Evolutionary conservation across 2,797 vertebrate genomes (phyloP), one percentile per base, ranked within the genome.

Genomic region (Xenopus petersii): DNA sequence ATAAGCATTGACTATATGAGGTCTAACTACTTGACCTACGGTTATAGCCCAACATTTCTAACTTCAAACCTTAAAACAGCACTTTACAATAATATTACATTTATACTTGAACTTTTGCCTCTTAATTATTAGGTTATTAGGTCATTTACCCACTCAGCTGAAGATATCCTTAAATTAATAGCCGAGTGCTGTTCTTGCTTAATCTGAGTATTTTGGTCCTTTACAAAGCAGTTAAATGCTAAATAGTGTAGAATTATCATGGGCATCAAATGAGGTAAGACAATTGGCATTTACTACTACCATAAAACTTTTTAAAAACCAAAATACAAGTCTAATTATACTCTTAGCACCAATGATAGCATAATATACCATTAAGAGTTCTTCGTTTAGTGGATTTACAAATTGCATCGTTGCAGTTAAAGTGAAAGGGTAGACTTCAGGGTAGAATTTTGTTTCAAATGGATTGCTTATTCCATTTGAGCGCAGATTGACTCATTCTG

Each of bases 261-360:
- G 33, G 54, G 66, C 64, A 70, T 73, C 48, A 69, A 78, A 42
- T 59, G 60, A 63, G 70, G 65, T 69, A 73, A 78, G 12, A 46
- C 63, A 62, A 55, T 48, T 78, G 65, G 60, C 59, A 73, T 73
- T 78, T 69, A 73, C 36, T 46, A 46, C 51, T 21, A 69, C 49
- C 42, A 30, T 64, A 58, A 15, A 68, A 46, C 48, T 36, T 72
- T 63, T 48, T 73, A 63, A 17, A 5, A 67, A 64, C 70, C 61
- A 51, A 60, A 64, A 69, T 78, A 64, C 49, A 59, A 26, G 49
- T 73, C 48, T 78, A 78, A 78, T 78, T 73, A 70, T 59, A 64
- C 76, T 56, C 75, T 15, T 11, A 59, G 15, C 76, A 51, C 60
- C 64, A 70, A 65, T 30, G 73, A 49, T 69, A 64, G 54, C 49